These are phyloP conservation scores for Semaprochilodus insignis DNA, from an alignment of 2,797 vertebrate genomes.

Conservation along the genomic window DNA sequence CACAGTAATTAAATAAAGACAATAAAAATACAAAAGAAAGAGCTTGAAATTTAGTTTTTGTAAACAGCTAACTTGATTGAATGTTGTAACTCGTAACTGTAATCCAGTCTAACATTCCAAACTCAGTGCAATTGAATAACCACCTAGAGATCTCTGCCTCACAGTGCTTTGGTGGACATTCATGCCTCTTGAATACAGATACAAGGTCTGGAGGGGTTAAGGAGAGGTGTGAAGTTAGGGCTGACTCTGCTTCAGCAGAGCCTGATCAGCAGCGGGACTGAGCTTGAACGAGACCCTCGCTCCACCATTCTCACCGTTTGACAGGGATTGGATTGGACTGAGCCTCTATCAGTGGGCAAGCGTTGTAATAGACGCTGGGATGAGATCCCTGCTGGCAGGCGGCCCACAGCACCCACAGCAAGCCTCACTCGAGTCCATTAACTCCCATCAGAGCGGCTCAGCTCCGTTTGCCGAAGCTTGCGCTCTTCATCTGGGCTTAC, in stretches of 20 bases:
- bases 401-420: conserved; percentile 78
- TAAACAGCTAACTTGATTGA: background rate
- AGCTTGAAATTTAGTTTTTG: too few relatives aligned
- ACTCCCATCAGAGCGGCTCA: conserved; percentile 69
- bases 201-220: background rate
- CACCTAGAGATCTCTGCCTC: background rate
- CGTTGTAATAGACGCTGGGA: conserved; percentile 42
- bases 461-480: conserved; percentile 43
- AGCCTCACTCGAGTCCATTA: conserved; percentile 82
- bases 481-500: conserved; percentile 16
- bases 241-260: background rate
- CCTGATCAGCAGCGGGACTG: conserved; percentile 52
- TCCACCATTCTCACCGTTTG: conserved; percentile 16
- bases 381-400: conserved; percentile 83
- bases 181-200: background rate
- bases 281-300: conserved; percentile 41
- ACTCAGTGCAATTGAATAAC: too few relatives aligned
- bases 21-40: too few relatives aligned
- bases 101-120: background rate
- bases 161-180: background rate
- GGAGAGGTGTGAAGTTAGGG: background rate
- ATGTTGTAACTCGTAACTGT: background rate
- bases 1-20: background rate
- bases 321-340: conserved; percentile 41
- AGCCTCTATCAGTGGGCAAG: conserved; percentile 22